Conservation (phyloP, 2,888 invertebrate species). For the Noctua fimbriata region DNA sequence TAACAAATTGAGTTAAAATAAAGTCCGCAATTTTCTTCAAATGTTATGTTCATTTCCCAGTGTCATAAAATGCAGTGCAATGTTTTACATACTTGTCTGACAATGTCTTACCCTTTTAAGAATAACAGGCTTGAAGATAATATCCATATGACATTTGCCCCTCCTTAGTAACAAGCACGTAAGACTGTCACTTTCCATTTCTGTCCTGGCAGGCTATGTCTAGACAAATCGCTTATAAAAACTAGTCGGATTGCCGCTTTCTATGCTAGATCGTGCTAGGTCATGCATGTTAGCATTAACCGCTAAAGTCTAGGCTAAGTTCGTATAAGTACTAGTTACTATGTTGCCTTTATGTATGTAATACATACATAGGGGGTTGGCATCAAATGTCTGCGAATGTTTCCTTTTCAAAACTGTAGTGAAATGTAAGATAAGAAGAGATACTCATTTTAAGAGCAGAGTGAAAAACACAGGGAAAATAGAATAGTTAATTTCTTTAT, state of each 20-base stretch:
- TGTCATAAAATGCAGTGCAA: neutral
- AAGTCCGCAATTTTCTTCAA: neutral
- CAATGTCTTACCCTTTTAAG: neutral
- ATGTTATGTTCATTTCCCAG: neutral
- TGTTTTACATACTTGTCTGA: neutral
- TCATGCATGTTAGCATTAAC: constrained; percentile 52
- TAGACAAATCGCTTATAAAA: constrained; percentile 65
- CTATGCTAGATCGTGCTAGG: constrained; percentile 63
- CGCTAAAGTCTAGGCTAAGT: constrained; percentile 20
- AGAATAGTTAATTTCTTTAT: neutral
- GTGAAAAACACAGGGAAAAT: neutral
- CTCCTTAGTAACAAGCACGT: constrained; percentile 14
- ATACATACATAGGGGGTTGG: neutral
- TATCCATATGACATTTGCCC: constrained; percentile 20
- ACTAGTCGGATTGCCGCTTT: constrained; percentile 63
- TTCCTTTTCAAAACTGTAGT: neutral
- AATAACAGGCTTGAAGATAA: constrained; percentile 8
- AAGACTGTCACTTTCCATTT: constrained; percentile 51
- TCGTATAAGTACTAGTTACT: neutral
- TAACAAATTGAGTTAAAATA: neutral
- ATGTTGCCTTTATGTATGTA: neutral
- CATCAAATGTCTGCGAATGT: neutral
- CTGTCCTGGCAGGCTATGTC: constrained; percentile 45
- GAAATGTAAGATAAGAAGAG: neutral
- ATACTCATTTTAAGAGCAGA: neutral